A percentile compares a stretch with the other conserved stretches of the same genome.
phyloP scores from a whole-genome alignment of 2,888 invertebrate genomes.

The Odiellus spinosus region DNA sequence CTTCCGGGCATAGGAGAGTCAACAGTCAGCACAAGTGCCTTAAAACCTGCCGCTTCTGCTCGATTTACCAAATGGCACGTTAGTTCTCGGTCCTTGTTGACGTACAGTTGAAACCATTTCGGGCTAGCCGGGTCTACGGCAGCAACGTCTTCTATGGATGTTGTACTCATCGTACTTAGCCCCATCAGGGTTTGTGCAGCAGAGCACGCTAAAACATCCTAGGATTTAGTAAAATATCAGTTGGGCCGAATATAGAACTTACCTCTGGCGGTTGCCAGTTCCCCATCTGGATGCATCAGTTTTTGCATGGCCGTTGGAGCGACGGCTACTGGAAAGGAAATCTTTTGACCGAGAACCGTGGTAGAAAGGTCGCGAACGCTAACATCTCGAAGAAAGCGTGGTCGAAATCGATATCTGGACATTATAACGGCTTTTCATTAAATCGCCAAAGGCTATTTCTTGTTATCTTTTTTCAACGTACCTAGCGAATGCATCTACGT shows the following conservation, averaged over 20 bases:
- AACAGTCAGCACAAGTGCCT: constrained; percentile 70
- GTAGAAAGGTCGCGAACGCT: constrained; percentile 26
- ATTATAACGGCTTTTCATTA: too few relatives aligned
- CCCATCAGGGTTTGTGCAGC: constrained; percentile 56
- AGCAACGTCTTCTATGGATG: constrained; percentile 74
- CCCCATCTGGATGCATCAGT: constrained; percentile 79
- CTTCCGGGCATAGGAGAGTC: constrained; percentile 57
- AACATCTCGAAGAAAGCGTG: constrained; percentile 28
- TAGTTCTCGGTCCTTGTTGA: constrained; percentile 57
- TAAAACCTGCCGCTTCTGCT: constrained; percentile 68
- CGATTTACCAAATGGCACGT: constrained; percentile 52
- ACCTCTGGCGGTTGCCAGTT: constrained; percentile 65
- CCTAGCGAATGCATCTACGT: too few relatives aligned
- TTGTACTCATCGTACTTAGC: constrained; percentile 68
- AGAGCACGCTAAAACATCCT: constrained; percentile 49
- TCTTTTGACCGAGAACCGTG: constrained; percentile 44
- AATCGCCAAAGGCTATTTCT: too few relatives aligned
- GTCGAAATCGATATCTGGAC: constrained; percentile 26
- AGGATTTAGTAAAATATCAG: too few relatives aligned
- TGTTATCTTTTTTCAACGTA: too few relatives aligned
- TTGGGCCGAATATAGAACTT: too few relatives aligned
- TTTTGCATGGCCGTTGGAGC: constrained; percentile 72
- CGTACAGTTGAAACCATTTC: constrained; percentile 85
- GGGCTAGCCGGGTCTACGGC: constrained; percentile 50
- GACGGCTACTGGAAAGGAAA: constrained; percentile 52